A percentile compares a stretch with the other conserved stretches of the same genome.
Conservation (phyloP, 2,888 invertebrate genomes). For the Octonoba sinensis region DNA sequence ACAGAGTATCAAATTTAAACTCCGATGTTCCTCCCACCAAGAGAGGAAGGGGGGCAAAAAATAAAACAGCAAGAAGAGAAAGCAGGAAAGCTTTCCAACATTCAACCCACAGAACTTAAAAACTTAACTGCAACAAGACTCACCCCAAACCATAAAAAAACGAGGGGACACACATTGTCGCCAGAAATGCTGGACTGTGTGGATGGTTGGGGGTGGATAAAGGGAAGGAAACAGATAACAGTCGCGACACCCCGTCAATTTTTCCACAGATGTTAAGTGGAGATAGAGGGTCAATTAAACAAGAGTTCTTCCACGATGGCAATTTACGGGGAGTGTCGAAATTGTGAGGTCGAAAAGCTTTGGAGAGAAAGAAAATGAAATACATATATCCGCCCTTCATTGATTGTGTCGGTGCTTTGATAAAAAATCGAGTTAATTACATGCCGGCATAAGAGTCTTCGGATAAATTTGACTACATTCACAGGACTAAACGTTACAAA, state of each 20-base stretch:
- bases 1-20: too few species aligned
- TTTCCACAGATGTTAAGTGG: conserved; percentile 48
- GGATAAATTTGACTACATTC: too few species aligned
- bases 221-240: conserved; percentile 20
- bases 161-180: conserved; percentile 5
- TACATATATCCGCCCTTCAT: too few species aligned
- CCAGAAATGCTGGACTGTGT: conserved; percentile 7
- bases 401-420: too few species aligned
- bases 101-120: not conserved
- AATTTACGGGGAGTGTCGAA: not conserved
- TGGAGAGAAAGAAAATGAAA: too few species aligned
- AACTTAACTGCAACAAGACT: not conserved
- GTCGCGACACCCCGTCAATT: conserved; percentile 27
- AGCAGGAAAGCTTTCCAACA: conserved; percentile 15
- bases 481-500: too few species aligned
- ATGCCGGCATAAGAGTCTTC: too few species aligned
- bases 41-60: too few species aligned
- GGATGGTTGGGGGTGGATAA: conserved; percentile 22
- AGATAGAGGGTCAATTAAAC: conserved; percentile 23
- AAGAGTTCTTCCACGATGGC: not conserved
- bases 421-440: too few species aligned
- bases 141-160: not conserved
- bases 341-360: too few species aligned
- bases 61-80: not conserved
- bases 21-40: too few species aligned